These are phyloP conservation scores for Apotomis capreana DNA, from an alignment of 2,888 invertebrate species.

Conservation along the genomic window DNA sequence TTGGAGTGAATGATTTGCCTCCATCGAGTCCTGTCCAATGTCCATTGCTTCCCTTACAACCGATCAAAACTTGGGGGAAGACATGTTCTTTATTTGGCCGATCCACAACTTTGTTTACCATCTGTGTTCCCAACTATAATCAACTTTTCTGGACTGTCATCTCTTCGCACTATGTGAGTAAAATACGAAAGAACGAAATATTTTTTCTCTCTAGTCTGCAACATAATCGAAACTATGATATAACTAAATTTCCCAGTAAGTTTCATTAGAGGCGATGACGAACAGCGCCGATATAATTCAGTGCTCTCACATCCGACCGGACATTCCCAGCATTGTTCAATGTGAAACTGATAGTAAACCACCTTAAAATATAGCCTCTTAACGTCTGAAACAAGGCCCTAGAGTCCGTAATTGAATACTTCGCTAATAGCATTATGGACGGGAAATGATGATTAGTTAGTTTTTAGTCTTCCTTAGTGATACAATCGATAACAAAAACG, in stretches of 20 bases:
- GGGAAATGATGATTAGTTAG: not conserved
- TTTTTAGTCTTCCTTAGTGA: not conserved
- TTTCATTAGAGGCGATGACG: constrained; percentile 32
- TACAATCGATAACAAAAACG: not conserved
- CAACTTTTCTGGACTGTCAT: too few species aligned
- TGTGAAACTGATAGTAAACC: constrained; percentile 19
- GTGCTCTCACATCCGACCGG: constrained; percentile 49
- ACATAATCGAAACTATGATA: not conserved
- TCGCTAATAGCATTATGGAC: not conserved
- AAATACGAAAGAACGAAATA: too few species aligned
- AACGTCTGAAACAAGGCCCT: constrained; percentile 2
- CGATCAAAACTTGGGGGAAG: too few species aligned
- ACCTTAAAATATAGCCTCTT: constrained; percentile 12
- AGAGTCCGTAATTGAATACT: not conserved
- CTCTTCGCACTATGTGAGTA: too few species aligned
- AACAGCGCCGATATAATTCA: constrained; percentile 36
- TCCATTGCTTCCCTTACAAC: too few species aligned
- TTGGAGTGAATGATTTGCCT: too few species aligned
- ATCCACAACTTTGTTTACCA: too few species aligned
- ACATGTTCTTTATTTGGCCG: too few species aligned
- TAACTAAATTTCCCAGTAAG: constrained; percentile 15
- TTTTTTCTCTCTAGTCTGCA: not conserved
- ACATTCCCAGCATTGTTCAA: constrained; percentile 45
- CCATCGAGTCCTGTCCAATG: too few species aligned
- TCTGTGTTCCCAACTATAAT: too few species aligned